These are phyloP conservation scores for Acanthopleura granulata DNA, from an alignment of 2,888 invertebrate species.

Conservation along the genomic window DNA sequence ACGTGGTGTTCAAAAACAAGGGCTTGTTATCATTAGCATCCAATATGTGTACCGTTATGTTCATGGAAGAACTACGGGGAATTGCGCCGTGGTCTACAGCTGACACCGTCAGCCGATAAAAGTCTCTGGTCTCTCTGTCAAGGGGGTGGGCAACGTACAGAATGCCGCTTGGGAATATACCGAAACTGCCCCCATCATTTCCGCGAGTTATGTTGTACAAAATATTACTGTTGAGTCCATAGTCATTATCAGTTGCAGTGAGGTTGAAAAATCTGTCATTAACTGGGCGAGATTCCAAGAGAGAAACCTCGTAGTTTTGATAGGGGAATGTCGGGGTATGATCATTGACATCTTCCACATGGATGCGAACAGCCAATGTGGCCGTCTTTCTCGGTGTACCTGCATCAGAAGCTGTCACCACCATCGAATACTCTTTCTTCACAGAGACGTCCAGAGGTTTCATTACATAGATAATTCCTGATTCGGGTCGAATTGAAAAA, in stretches of 20 bases:
- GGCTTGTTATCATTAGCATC: slow-evolving; percentile 69
- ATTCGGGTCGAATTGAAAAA: slow-evolving; percentile 87
- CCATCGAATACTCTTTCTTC: slow-evolving; percentile 34
- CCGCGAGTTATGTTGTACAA: slow-evolving; percentile 82
- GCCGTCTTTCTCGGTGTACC: slow-evolving; percentile 47
- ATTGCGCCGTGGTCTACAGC: slow-evolving; percentile 79
- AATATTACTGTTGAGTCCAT: slow-evolving; percentile 56
- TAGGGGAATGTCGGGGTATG: slow-evolving; percentile 95
- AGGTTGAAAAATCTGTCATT: slow-evolving; percentile 77
- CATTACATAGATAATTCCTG: slow-evolving; percentile 90
- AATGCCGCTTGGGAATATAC: slow-evolving; percentile 94
- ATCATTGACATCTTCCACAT: slow-evolving; percentile 92
- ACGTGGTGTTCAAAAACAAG: slow-evolving; percentile 76
- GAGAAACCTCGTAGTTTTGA: slow-evolving; percentile 91
- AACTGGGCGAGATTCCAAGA: slow-evolving; percentile 90
- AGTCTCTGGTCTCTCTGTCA: slow-evolving; percentile 91
- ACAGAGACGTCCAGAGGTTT: slow-evolving; percentile 73
- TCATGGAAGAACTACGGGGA: slow-evolving; percentile 79
- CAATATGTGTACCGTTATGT: slow-evolving; percentile 87
- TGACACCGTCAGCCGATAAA: slow-evolving; percentile 88
- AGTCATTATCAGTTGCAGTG: slow-evolving; percentile 58
- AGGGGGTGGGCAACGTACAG: slow-evolving; percentile 87
- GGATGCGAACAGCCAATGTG: slow-evolving; percentile 44
- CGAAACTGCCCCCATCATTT: slow-evolving; percentile 87
- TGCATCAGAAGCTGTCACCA: slow-evolving; percentile 55